A percentile compares a stretch with the other conserved stretches of the same genome.
These are phyloP conservation scores for Mus pahari DNA, from an alignment of 2,113 vertebrate genomes.

Conservation along the genomic window DNA sequence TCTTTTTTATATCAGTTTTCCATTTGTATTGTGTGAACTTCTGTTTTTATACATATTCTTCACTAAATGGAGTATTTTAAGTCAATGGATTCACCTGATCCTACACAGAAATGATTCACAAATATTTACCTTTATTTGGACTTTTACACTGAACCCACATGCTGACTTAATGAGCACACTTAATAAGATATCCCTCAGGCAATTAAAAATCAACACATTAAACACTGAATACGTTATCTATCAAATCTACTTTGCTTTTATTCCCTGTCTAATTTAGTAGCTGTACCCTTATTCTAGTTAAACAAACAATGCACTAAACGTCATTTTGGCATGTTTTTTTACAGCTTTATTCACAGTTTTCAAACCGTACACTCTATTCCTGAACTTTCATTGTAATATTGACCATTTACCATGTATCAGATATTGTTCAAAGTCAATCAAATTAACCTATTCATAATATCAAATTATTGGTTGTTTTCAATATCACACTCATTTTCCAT, in stretches of 20 bases:
- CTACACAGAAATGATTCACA: constrained; percentile 5
- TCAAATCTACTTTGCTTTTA: neutral
- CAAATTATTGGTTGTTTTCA: neutral
- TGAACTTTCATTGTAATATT: neutral
- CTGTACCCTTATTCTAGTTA: neutral
- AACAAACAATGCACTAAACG: neutral
- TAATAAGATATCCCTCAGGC: constrained; percentile 31
- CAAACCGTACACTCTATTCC: neutral
- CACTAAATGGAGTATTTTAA: neutral
- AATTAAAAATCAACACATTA: constrained; percentile 56
- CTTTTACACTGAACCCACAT: constrained; percentile 12
- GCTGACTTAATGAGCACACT: constrained; percentile 7
- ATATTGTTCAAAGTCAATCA: constrained; percentile 6
- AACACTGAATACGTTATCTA: neutral
- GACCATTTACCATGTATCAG: neutral
- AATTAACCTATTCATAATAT: neutral
- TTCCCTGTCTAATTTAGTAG: constrained; percentile 15
- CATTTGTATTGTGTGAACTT: neutral
- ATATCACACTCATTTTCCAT: neutral
- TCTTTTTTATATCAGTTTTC: neutral
- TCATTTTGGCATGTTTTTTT: neutral
- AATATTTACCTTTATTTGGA: constrained; percentile 54
- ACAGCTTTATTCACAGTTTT: neutral
- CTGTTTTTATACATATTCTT: neutral
- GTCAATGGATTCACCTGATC: neutral